Conservation (phyloP, 2,113 vertebrate species). For the Oncorhynchus masou region DNA sequence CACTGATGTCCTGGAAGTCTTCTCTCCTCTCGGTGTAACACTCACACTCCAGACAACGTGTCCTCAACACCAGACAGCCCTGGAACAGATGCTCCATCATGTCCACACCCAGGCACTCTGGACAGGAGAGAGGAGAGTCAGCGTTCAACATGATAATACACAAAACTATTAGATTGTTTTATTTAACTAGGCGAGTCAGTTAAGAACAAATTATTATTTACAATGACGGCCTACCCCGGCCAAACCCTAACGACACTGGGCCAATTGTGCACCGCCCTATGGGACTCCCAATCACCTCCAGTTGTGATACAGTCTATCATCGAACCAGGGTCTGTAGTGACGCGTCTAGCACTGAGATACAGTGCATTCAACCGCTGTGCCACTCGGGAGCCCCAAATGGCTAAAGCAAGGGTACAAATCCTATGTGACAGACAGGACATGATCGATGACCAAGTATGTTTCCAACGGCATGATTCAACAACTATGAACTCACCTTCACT, state of each 20-base stretch:
- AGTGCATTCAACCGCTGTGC: no score
- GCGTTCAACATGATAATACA: not conserved
- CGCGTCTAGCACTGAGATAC: no score
- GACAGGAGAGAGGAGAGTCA: not conserved
- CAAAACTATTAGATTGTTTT: not conserved
- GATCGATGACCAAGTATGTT: not conserved
- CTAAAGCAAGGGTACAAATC: not conserved
- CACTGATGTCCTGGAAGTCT: slow-evolving; percentile 97
- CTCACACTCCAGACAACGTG: slow-evolving; percentile 95
- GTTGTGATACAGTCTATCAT: no score
- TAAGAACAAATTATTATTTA: no score
- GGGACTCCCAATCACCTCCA: no score
- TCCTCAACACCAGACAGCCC: slow-evolving; percentile 90
- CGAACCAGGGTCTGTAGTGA: no score
- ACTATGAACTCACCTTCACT: slow-evolving; percentile 45
- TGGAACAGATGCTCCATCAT: slow-evolving; percentile 94
- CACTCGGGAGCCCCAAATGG: no score
- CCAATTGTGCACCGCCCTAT: no score
- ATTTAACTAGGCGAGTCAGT: no score
- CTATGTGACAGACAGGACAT: not conserved
- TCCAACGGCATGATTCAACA: not conserved
- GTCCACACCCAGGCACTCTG: slow-evolving; percentile 75
- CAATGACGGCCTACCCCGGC: no score
- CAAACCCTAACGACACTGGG: no score
- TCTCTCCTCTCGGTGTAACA: slow-evolving; percentile 93